Evolutionary conservation across 1,140 invertebrate species (phyloP).

Genomic region (Trinorchestia longiramus): DNA sequence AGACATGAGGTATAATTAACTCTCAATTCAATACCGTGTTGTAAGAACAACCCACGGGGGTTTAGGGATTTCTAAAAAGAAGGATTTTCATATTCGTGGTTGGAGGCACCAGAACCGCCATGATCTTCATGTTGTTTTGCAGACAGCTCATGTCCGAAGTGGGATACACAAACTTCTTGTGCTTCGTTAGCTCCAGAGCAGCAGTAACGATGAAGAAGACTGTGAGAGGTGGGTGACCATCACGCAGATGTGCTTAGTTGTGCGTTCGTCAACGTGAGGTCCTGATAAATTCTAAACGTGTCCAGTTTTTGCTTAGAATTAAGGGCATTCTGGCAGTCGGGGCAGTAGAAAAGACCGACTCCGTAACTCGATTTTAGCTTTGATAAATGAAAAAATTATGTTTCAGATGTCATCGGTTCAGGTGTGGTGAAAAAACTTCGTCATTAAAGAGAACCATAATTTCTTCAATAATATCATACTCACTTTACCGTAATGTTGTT

Average conservation of each 20-base stretch:
- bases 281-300: not conserved
- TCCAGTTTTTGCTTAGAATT: not conserved
- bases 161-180: not conserved
- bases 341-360: not conserved
- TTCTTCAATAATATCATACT: not conserved
- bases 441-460: not conserved
- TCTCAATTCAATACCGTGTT: not conserved
- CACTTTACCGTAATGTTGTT: not conserved
- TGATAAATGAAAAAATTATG: not conserved
- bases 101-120: not conserved
- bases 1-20: not conserved
- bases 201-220: not conserved
- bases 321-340: not conserved
- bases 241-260: not conserved
- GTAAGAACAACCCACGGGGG: not conserved
- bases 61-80: not conserved
- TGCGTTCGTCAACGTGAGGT: not conserved
- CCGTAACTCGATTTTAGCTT: not conserved
- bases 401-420: not conserved
- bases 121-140: not conserved
- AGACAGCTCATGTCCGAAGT: not conserved
- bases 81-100: not conserved
- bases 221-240: not conserved
- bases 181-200: not conserved
- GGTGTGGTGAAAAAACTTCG: not conserved